Conservation (phyloP, 23 tunicate species). For the Aplidium turbinatum region DNA sequence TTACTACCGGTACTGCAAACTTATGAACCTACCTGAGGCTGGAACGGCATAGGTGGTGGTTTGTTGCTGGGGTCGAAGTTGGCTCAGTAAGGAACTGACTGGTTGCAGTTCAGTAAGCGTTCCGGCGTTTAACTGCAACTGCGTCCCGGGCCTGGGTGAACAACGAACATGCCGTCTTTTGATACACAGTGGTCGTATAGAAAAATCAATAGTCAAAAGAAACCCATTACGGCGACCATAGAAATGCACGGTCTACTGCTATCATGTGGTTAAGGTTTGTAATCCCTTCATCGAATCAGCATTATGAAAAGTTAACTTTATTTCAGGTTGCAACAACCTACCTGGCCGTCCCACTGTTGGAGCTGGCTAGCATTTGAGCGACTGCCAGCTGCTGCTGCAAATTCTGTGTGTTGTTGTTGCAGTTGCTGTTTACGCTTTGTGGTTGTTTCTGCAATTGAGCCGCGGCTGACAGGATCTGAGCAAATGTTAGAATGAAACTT, state of each 20-base stretch:
- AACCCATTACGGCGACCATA: no score
- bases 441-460: constrained; percentile 82
- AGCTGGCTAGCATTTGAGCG: constrained; percentile 85
- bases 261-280: no score
- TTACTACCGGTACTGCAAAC: no score
- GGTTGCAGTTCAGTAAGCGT: constrained; percentile 89
- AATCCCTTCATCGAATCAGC: no score
- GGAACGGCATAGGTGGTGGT: constrained; percentile 15
- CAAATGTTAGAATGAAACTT: no score
- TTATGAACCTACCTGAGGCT: constrained; percentile 4
- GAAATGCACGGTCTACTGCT: no score
- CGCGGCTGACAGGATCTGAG: constrained; percentile 88
- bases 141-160: constrained; percentile 43
- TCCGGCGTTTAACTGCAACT: constrained; percentile 50
- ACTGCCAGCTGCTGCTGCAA: constrained; percentile 71
- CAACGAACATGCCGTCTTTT: neutral
- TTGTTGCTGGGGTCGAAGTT: constrained; percentile 64
- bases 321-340: no score
- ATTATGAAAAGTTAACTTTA: no score
- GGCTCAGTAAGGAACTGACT: constrained; percentile 81
- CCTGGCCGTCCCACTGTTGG: no score
- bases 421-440: constrained; percentile 45
- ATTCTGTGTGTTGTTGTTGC: constrained; percentile 45
- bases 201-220: no score
- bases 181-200: no score